These are phyloP conservation scores for Clupea harengus DNA, from an alignment of 2,113 vertebrate species.

Conservation along the genomic window DNA sequence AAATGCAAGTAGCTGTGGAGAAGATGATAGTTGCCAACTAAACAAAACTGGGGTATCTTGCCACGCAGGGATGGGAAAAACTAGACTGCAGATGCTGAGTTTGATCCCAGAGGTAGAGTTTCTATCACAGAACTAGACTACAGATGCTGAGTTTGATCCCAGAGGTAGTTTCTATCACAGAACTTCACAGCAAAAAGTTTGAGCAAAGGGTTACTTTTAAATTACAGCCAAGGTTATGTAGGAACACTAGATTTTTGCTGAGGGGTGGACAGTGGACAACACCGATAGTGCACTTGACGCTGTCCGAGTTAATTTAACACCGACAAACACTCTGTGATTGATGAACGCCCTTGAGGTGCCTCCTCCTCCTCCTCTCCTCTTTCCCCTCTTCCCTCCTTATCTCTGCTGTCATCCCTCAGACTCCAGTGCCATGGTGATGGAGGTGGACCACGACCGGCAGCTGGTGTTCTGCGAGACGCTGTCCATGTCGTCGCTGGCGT, in stretches of 20 bases:
- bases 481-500: slow-evolving; percentile 75
- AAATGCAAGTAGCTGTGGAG: too few relatives aligned
- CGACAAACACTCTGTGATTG: not conserved
- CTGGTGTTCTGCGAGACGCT: slow-evolving; percentile 91
- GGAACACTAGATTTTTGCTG: not conserved
- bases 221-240: not conserved
- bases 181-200: not conserved
- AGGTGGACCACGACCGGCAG: slow-evolving; percentile 94
- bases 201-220: not conserved
- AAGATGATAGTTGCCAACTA: not conserved
- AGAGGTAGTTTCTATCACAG: not conserved
- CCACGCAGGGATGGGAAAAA: not conserved
- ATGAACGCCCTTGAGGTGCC: not conserved
- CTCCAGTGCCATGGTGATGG: slow-evolving; percentile 92
- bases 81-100: not conserved
- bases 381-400: not conserved
- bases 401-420: slow-evolving; percentile 63
- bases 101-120: not conserved
- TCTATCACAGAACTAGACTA: not conserved
- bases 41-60: not conserved
- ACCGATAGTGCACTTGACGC: not conserved
- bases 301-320: not conserved
- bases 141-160: not conserved
- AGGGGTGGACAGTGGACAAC: not conserved
- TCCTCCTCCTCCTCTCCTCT: not conserved